These are phyloP conservation scores for Spinus olivaceus DNA, from an alignment of 2,797 vertebrate genomes.

Conservation along the genomic window DNA sequence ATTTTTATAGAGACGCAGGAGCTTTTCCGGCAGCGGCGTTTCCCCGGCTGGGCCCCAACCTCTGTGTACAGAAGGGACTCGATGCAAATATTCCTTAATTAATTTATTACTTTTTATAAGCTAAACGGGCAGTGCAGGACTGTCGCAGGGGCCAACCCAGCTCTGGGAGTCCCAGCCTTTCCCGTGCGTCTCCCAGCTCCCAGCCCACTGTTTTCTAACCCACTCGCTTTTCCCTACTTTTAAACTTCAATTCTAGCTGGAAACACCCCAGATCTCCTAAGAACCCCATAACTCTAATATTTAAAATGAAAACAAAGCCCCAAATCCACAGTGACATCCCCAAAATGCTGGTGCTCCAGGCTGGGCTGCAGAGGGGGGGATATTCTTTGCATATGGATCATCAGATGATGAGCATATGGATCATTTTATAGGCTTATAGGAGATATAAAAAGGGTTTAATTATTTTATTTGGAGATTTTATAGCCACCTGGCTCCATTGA, in stretches of 20 bases:
- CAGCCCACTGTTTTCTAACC: not conserved
- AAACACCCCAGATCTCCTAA: not conserved
- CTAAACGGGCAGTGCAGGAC: slow-evolving; percentile 20
- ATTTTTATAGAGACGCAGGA: slow-evolving; percentile 25
- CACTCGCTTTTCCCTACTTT: not conserved
- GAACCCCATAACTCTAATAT: not conserved
- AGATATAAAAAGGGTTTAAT: not conserved
- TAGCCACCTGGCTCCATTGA: not conserved
- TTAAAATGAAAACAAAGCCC: not conserved
- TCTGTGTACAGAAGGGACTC: slow-evolving; percentile 69
- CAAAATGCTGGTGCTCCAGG: not conserved
- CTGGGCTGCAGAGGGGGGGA: not conserved
- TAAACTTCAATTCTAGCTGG: not conserved
- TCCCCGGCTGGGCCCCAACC: not conserved
- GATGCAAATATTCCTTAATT: slow-evolving; percentile 52
- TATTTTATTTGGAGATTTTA: not conserved
- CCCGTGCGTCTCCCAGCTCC: not conserved
- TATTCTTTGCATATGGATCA: not conserved
- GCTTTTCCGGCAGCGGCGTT: not conserved
- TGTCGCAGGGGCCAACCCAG: not conserved
- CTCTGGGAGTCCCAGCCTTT: not conserved
- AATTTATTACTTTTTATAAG: slow-evolving; percentile 87
- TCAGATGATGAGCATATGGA: not conserved
- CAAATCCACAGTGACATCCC: not conserved
- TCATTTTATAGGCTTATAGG: accelerated